phyloP scores from a whole-genome alignment of 1,140 invertebrate species.

The Caenorhabditis briggsae region DNA sequence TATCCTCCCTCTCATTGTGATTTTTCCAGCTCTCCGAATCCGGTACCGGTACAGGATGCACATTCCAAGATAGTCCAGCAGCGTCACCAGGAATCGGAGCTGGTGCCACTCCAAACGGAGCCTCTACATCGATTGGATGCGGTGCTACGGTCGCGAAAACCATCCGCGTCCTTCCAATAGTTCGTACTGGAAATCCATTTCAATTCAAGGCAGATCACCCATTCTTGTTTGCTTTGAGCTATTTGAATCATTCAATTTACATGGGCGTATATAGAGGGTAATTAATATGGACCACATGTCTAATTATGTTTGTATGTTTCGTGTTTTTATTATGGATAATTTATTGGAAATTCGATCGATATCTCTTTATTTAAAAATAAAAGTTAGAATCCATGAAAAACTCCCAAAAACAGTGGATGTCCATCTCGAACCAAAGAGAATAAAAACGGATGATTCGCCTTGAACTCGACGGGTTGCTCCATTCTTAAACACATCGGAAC shows the following conservation, averaged over 20 bases:
- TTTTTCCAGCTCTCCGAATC: neutral
- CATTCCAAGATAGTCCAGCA: neutral
- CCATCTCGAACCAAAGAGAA: constrained; percentile 6
- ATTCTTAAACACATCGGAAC: constrained; percentile 15
- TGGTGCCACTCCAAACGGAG: neutral
- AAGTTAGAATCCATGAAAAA: constrained; percentile 11
- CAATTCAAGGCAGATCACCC: constrained; percentile 32
- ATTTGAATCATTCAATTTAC: constrained; percentile 8
- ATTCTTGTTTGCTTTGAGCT: constrained; percentile 29
- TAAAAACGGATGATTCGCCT: constrained; percentile 22
- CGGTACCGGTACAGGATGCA: neutral
- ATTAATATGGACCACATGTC: too few species aligned
- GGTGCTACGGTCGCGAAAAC: neutral
- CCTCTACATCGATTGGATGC: neutral
- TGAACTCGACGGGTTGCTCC: constrained; percentile 4
- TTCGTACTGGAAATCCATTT: neutral
- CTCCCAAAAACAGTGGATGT: constrained; percentile 47
- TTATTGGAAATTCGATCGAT: too few species aligned
- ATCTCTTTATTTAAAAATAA: neutral
- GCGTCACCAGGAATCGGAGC: neutral
- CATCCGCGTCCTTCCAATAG: neutral
- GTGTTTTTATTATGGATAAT: too few species aligned
- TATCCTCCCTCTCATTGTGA: neutral
- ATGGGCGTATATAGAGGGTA: constrained; percentile 25
- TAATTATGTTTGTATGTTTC: too few species aligned